phyloP scores from a whole-genome alignment of 2,888 invertebrate species.

The Aplocera efformata region DNA sequence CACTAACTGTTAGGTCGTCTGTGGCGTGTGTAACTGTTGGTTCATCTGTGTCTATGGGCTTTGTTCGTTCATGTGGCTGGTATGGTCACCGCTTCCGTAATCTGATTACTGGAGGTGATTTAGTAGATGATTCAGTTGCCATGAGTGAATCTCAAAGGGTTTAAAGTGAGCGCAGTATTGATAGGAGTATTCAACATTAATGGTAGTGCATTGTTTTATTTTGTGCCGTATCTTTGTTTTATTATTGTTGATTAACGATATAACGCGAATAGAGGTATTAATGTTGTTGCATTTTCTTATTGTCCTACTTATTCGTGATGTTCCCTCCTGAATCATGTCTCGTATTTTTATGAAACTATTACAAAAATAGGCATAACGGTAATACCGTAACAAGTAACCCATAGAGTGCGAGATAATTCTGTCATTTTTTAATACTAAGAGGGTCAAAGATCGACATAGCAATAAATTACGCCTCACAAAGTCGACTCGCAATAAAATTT shows the following conservation, averaged over 20 bases:
- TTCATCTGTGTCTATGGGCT: constrained; percentile 5
- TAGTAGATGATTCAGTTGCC: constrained; percentile 4
- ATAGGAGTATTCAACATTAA: too few relatives aligned
- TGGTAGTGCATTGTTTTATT: too few relatives aligned
- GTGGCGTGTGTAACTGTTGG: neutral
- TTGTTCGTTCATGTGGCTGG: constrained; percentile 19
- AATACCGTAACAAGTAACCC: too few relatives aligned
- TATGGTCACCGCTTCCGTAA: constrained; percentile 19
- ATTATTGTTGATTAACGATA: too few relatives aligned
- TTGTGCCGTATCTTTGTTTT: too few relatives aligned
- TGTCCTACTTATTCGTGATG: too few relatives aligned
- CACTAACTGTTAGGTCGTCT: neutral
- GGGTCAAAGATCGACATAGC: constrained; percentile 17
- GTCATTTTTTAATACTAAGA: constrained; percentile 11
- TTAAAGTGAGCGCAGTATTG: neutral
- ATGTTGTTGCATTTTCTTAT: too few relatives aligned
- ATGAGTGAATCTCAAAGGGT: constrained; percentile 6
- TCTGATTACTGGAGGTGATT: constrained; percentile 14
- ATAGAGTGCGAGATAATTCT: too few relatives aligned
- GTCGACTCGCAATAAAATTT: constrained; percentile 1
- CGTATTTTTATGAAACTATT: too few relatives aligned
- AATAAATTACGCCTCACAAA: constrained; percentile 9
- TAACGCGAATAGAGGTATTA: too few relatives aligned
- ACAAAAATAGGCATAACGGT: too few relatives aligned
- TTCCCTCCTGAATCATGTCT: too few relatives aligned